Evolutionary conservation across 1,140 invertebrate species (phyloP).

Genomic region (Sinella curviseta): DNA sequence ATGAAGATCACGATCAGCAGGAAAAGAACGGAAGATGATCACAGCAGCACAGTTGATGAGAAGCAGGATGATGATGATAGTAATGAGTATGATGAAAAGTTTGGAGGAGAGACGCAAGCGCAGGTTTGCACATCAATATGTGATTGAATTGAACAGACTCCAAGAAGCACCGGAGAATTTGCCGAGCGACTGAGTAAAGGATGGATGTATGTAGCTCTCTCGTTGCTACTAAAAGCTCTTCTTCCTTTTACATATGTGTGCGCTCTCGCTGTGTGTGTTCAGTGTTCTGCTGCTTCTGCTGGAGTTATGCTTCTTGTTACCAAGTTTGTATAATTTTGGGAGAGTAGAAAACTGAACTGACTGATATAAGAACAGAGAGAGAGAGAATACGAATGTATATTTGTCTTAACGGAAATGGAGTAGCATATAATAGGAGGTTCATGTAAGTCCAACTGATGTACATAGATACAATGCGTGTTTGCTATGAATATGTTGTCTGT

Average conservation of each 20-base stretch:
- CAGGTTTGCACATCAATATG: slow-evolving; percentile 24
- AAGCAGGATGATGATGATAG: slow-evolving; percentile 4
- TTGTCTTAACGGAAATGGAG: background rate
- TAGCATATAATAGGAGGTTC: background rate
- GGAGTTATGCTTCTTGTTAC: background rate
- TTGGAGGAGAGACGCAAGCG: slow-evolving; percentile 3
- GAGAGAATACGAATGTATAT: background rate
- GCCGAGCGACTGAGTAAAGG: background rate
- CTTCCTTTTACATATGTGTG: background rate
- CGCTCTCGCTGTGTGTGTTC: background rate
- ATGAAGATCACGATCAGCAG: slow-evolving; percentile 4
- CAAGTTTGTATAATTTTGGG: background rate
- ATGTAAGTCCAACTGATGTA: too few species aligned
- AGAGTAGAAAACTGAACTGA: too few species aligned
- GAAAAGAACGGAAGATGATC: background rate
- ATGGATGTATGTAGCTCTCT: background rate
- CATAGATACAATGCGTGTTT: too few species aligned
- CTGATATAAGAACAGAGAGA: too few species aligned
- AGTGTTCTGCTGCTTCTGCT: background rate
- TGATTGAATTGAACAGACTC: slow-evolving; percentile 27
- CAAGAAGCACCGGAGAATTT: slow-evolving; percentile 14
- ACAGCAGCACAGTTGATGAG: background rate
- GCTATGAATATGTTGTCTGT: background rate
- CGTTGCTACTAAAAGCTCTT: background rate
- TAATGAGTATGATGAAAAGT: slow-evolving; percentile 21